Evolutionary conservation across 2,113 vertebrate species (phyloP).

Genomic region (Pelmatolapia mariae): DNA sequence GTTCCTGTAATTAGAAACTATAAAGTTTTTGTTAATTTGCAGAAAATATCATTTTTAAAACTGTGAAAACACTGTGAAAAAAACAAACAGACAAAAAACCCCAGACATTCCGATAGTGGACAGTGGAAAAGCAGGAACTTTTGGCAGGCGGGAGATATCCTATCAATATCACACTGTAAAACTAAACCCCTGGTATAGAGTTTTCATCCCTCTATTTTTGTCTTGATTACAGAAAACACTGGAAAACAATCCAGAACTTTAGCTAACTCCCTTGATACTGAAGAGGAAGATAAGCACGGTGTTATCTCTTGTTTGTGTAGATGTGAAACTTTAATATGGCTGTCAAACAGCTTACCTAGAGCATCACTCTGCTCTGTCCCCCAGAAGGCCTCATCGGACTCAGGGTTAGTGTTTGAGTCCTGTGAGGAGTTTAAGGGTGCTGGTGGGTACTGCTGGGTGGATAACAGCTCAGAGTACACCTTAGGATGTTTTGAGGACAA

Average conservation of each 20-base stretch:
- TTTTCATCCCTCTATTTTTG: not conserved
- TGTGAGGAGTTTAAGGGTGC: not conserved
- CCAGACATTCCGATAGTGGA: not conserved
- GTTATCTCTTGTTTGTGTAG: not conserved
- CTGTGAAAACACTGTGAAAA: not conserved
- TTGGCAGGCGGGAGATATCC: not conserved
- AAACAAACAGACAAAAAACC: not conserved
- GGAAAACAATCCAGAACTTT: not conserved
- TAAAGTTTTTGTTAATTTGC: not conserved
- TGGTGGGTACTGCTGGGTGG: not conserved
- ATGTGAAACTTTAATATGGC: not conserved
- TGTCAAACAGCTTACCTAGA: constrained; percentile 17
- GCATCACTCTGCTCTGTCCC: not conserved
- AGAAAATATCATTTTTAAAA: not conserved
- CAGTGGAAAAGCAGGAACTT: not conserved
- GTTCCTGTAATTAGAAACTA: not conserved
- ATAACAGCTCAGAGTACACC: constrained; percentile 18
- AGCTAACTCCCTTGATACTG: not conserved
- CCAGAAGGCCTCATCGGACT: not conserved
- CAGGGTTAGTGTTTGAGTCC: not conserved
- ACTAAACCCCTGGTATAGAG: not conserved
- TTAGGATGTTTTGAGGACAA: constrained; percentile 61
- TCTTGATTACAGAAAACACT: not conserved
- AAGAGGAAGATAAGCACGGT: not conserved
- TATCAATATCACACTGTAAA: not conserved